Percentiles rank a stretch among this genome's conserved stretches.
These are phyloP conservation scores for Xylocampa areola DNA, from an alignment of 2,888 invertebrate species.

Conservation along the genomic window DNA sequence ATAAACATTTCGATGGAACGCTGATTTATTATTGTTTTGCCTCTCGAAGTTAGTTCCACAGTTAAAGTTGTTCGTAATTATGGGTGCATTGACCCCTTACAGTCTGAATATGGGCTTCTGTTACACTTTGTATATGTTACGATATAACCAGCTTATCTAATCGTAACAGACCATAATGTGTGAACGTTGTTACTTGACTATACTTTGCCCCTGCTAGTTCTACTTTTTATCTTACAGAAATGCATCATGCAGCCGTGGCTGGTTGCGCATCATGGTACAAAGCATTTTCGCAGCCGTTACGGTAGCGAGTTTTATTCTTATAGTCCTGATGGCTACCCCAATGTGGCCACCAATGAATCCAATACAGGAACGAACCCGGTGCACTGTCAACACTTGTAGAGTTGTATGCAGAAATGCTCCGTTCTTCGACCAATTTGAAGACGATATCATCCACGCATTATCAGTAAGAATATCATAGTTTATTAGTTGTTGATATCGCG, in stretches of 20 bases:
- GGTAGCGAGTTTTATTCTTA: slow-evolving; percentile 78
- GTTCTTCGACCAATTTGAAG: slow-evolving; percentile 63
- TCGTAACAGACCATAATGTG: too few species aligned
- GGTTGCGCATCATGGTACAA: slow-evolving; percentile 78
- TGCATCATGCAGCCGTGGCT: slow-evolving; percentile 79
- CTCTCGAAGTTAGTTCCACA: too few species aligned
- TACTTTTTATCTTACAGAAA: slow-evolving; percentile 65
- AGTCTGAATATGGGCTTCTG: too few species aligned
- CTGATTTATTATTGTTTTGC: too few species aligned
- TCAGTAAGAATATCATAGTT: slow-evolving; percentile 67
- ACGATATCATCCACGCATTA: slow-evolving; percentile 69
- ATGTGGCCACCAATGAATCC: slow-evolving; percentile 17
- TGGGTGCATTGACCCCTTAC: too few species aligned
- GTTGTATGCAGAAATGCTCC: slow-evolving; percentile 71
- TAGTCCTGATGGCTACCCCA: slow-evolving; percentile 73
- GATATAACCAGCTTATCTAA: too few species aligned
- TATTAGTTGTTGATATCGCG: too few species aligned
- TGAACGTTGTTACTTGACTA: background rate
- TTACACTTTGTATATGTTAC: too few species aligned
- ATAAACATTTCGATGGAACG: too few species aligned
- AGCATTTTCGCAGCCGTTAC: slow-evolving; percentile 76
- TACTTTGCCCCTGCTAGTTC: background rate
- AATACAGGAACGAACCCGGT: slow-evolving; percentile 45
- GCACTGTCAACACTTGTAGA: slow-evolving; percentile 65
- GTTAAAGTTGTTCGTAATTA: too few species aligned